phyloP scores from a whole-genome alignment of 2,888 invertebrate species.

The Lasioglossum malachurum region DNA sequence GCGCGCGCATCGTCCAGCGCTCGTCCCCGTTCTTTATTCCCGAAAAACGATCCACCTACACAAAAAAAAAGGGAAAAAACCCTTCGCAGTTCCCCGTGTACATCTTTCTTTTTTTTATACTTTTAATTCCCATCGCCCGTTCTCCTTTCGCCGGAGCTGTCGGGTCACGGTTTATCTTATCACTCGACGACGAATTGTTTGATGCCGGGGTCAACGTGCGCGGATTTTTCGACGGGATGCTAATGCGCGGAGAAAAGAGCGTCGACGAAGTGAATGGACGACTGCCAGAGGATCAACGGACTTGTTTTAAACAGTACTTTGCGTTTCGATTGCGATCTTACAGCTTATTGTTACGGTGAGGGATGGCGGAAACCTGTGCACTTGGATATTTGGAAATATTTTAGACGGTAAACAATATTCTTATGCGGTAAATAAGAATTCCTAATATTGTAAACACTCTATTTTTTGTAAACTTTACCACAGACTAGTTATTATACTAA shows the following conservation, averaged over 20 bases:
- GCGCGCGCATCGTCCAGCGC: constrained; percentile 74
- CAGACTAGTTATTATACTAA: neutral
- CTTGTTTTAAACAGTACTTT: neutral
- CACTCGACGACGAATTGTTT: constrained; percentile 37
- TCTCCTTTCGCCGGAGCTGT: constrained; percentile 26
- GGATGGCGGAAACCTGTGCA: neutral
- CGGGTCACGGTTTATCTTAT: constrained; percentile 53
- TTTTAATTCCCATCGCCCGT: constrained; percentile 6
- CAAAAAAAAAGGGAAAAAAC: neutral
- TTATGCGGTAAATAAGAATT: neutral
- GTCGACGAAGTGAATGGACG: neutral
- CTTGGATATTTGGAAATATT: neutral
- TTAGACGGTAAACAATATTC: neutral
- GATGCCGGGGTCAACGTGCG: constrained; percentile 53
- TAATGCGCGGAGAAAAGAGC: neutral
- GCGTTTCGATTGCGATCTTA: neutral
- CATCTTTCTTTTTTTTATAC: neutral
- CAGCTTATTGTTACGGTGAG: neutral
- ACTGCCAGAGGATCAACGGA: neutral
- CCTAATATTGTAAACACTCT: neutral
- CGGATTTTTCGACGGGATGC: constrained; percentile 32
- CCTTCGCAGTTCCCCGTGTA: neutral
- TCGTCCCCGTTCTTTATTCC: constrained; percentile 55
- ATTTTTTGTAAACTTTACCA: neutral
- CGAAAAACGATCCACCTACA: constrained; percentile 55